Conservation (phyloP, 1,140 invertebrate species). For the Zaprionus capensis region DNA sequence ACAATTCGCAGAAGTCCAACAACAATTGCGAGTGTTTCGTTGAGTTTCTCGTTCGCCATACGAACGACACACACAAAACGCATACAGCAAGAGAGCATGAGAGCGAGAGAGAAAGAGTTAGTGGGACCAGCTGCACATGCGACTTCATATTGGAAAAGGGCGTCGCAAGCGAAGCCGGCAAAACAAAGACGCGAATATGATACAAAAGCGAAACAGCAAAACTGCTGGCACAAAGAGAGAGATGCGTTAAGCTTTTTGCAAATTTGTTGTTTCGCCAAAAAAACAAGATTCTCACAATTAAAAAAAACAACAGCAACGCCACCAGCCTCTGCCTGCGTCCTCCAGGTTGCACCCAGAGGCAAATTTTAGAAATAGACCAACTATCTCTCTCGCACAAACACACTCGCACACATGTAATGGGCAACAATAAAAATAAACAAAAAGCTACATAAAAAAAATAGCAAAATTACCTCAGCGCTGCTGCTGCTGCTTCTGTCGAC, state of each 20-base stretch:
- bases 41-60: background rate
- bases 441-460: slow-evolving; percentile 73
- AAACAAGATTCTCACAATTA: slow-evolving; percentile 26
- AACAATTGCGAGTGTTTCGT: slow-evolving; percentile 3
- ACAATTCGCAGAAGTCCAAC: slow-evolving; percentile 2
- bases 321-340: background rate
- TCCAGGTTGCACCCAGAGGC: slow-evolving; percentile 61
- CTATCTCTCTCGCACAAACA: slow-evolving; percentile 28
- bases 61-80: background rate
- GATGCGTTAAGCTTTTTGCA: slow-evolving; percentile 13
- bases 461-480: slow-evolving; percentile 78
- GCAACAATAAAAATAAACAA: slow-evolving; percentile 73
- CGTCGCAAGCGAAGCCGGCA: slow-evolving; percentile 71
- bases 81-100: slow-evolving; percentile 2
- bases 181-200: slow-evolving; percentile 76
- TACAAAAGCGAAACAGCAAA: slow-evolving; percentile 61
- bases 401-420: slow-evolving; percentile 24
- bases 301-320: slow-evolving; percentile 23
- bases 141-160: slow-evolving; percentile 74
- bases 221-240: slow-evolving; percentile 37
- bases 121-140: slow-evolving; percentile 48
- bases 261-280: slow-evolving; percentile 39
- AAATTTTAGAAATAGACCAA: slow-evolving; percentile 60
- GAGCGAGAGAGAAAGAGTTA: slow-evolving; percentile 6
- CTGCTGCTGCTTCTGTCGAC: slow-evolving; percentile 40